A percentile compares a stretch with the other conserved stretches of the same genome.
phyloP scores from a whole-genome alignment of 2,113 vertebrate species.

The Pogona vitticeps region DNA sequence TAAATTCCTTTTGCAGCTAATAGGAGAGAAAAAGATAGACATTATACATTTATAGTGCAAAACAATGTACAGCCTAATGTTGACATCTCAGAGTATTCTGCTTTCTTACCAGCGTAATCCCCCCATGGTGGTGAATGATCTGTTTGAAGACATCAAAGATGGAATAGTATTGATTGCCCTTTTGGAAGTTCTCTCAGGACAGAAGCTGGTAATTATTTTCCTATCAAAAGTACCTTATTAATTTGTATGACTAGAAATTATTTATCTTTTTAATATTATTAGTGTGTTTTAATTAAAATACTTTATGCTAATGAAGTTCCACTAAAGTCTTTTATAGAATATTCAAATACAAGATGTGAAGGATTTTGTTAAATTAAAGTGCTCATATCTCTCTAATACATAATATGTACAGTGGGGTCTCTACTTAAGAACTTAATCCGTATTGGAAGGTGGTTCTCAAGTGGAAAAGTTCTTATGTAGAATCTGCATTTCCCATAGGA shows the following conservation, averaged over 20 bases:
- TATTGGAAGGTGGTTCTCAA: too few relatives aligned
- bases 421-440: too few relatives aligned
- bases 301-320: neutral
- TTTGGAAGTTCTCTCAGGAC: constrained; percentile 91
- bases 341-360: neutral
- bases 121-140: constrained; percentile 87
- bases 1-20: neutral
- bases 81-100: constrained; percentile 14
- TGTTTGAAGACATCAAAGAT: constrained; percentile 96
- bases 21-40: neutral
- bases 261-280: neutral
- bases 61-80: neutral
- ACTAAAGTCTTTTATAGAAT: neutral
- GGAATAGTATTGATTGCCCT: constrained; percentile 90
- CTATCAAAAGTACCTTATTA: neutral
- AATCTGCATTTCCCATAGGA: too few relatives aligned
- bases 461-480: too few relatives aligned
- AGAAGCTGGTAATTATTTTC: constrained; percentile 86
- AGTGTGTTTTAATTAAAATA: neutral
- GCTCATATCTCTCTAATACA: neutral
- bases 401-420: too few relatives aligned
- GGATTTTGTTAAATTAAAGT: neutral
- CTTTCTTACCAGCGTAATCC: constrained; percentile 84
- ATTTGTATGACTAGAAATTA: neutral
- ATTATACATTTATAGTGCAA: neutral